phyloP scores from a whole-genome alignment of 2,113 vertebrate genomes.

The Albula goreensis region DNA sequence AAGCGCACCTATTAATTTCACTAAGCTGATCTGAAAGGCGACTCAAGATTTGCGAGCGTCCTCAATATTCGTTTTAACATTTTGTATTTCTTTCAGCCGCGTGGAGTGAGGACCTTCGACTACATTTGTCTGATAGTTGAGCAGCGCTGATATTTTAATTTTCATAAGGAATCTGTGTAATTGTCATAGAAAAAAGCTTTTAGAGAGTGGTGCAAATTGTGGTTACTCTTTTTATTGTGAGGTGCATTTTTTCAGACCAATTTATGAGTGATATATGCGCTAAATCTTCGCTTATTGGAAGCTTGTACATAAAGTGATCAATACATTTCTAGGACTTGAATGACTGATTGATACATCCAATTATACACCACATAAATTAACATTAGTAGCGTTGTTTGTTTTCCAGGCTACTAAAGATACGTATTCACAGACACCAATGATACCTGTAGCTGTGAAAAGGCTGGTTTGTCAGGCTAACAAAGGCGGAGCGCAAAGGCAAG shows the following conservation, averaged over 20 bases:
- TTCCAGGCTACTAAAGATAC: not conserved
- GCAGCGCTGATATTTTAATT: not conserved
- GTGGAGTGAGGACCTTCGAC: not conserved
- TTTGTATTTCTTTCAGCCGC: not conserved
- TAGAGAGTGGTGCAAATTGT: not conserved
- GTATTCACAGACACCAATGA: not conserved
- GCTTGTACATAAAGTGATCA: not conserved
- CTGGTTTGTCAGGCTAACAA: not conserved
- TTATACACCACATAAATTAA: not conserved
- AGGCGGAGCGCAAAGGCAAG: not conserved
- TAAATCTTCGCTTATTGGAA: not conserved
- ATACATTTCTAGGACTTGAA: not conserved
- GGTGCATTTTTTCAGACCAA: not conserved
- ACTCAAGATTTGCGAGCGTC: slow-evolving; percentile 7
- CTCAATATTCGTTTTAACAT: slow-evolving; percentile 4
- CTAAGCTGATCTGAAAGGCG: not conserved
- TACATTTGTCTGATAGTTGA: not conserved
- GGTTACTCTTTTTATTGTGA: not conserved
- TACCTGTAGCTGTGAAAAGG: not conserved
- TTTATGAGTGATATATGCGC: not conserved
- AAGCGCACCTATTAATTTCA: not conserved
- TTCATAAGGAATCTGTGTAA: not conserved
- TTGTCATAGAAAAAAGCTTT: not conserved
- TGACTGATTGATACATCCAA: not conserved
- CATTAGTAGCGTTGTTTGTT: not conserved